These are phyloP conservation scores for Aratinga solstitialis DNA, from an alignment of 2,797 vertebrate genomes.

Conservation along the genomic window DNA sequence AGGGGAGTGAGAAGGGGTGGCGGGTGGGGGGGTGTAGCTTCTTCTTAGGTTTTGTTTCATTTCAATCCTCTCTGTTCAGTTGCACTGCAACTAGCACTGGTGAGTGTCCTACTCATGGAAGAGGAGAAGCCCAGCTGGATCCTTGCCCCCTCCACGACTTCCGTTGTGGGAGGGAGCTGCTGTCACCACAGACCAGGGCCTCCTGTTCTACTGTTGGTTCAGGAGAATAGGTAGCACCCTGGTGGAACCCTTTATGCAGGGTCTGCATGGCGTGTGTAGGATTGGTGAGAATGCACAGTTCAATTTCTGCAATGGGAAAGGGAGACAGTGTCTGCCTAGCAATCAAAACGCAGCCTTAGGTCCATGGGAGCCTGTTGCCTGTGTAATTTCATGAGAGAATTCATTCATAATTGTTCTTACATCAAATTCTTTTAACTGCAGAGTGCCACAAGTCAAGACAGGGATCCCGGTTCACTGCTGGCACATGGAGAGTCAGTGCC, in stretches of 20 bases:
- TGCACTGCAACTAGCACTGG: not conserved
- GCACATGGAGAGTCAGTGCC: not conserved
- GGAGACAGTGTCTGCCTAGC: not conserved
- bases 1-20: fast-evolving
- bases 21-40: not conserved
- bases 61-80: not conserved
- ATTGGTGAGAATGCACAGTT: not conserved
- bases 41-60: not conserved
- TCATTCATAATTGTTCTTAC: not conserved
- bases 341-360: not conserved
- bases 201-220: not conserved
- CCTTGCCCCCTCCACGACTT: not conserved
- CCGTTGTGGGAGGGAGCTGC: not conserved
- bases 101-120: fast-evolving
- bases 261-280: not conserved
- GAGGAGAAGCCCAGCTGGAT: not conserved
- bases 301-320: not conserved
- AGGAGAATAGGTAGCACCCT: not conserved
- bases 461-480: not conserved
- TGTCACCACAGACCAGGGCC: not conserved
- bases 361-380: not conserved
- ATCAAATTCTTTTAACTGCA: not conserved
- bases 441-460: not conserved
- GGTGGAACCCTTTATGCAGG: not conserved
- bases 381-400: not conserved